Base-by-base conservation (phyloP, 2,113 vertebrate species). In the Chloebia gouldiae region DNA sequence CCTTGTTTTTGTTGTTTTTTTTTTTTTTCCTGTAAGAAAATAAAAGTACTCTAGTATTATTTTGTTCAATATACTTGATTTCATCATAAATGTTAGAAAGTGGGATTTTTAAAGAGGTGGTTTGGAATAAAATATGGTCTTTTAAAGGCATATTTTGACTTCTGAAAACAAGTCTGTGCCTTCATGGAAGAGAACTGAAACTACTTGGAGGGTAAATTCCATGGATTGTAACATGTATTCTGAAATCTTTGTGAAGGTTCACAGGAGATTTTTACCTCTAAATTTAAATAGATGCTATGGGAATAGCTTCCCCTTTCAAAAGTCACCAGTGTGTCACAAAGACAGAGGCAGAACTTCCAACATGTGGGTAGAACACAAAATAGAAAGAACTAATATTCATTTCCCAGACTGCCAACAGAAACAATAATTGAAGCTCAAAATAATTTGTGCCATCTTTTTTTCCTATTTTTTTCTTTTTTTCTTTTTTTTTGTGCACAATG, bases 181-280 rank as follows among this genome's bases (percentile, higher is more conserved):
- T 83, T 89, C 45, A 27, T 2, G 44, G 33, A 85, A 31, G 13
- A 86, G 37, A 85, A 66, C 17, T 81, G 35, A 63, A 76, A 40
- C 44, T 28, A 84, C 50, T 94, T 45, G 23, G 49, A 77, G 28
- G 22, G 13, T 81, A 92, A 86, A 81, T 80, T 77, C 59, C 61
- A 53, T 70, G 68, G 78, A 80, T 20, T 49, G 8, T 47, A 82
- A 75, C 45, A 69, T 53, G 30, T 56, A 88, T 75, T 88, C 66
- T 83, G 84, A 88, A 97, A 92, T 73, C 76, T 96, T 90, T 92
- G 24, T 39, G 91, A 88, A 95, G 42, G 64, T 60, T 95, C 76
- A 60, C 27, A 81, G 28, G 42, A 90, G 87, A 76, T 28, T 56
- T 78, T 92, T 84, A 82, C 33, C 37, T 73, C 15, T 47, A 31